Evolutionary conservation across 2,113 vertebrate species (phyloP).

Genomic region (Bufo gargarizans): DNA sequence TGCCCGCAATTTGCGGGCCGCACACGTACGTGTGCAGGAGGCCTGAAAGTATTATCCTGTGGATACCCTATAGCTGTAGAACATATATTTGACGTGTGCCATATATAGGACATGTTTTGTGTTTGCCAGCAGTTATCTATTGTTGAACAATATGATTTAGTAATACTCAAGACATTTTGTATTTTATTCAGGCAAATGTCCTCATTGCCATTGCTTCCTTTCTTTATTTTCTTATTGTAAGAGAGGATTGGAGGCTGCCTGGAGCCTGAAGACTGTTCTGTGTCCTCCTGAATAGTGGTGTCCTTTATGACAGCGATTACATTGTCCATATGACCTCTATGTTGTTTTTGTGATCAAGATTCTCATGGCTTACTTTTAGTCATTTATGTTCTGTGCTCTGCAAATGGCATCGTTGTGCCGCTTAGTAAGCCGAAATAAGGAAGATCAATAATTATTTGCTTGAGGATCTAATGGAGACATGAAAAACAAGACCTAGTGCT

Average conservation of each 20-base stretch:
- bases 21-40: too few relatives aligned
- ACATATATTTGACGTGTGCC: background rate
- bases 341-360: background rate
- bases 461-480: slow-evolving; percentile 26
- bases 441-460: slow-evolving; percentile 44
- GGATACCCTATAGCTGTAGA: background rate
- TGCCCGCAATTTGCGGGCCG: too few relatives aligned
- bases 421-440: slow-evolving; percentile 24
- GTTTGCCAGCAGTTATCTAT: background rate
- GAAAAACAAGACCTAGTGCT: slow-evolving; percentile 36
- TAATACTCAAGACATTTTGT: background rate
- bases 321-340: background rate
- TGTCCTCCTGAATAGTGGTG: background rate
- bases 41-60: background rate
- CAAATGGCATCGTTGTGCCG: slow-evolving; percentile 3
- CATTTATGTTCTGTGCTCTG: background rate
- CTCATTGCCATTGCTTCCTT: background rate
- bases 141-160: background rate
- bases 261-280: background rate
- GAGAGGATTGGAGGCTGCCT: background rate
- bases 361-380: background rate
- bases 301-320: background rate
- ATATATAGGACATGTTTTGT: background rate
- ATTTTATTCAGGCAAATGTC: background rate
- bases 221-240: background rate